These are phyloP conservation scores for Mizuhopecten yessoensis DNA, from an alignment of 1,140 invertebrate genomes.

Conservation along the genomic window DNA sequence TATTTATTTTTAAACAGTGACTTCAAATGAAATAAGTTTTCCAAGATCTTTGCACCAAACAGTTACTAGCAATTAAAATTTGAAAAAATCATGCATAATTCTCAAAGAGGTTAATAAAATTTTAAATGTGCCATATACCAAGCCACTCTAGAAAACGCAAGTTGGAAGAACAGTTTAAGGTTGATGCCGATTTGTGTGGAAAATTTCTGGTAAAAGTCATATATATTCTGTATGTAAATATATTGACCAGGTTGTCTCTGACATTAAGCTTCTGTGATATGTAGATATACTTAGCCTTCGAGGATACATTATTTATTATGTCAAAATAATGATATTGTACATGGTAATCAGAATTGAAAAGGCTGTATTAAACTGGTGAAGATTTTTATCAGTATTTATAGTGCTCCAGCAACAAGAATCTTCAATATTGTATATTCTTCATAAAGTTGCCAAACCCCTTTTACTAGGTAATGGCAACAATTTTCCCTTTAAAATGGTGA, in stretches of 20 bases:
- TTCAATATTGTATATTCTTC: not conserved
- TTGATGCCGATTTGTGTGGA: not conserved
- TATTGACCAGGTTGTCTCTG: not conserved
- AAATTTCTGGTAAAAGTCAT: not conserved
- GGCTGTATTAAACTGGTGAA: not conserved
- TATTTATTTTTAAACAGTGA: not conserved
- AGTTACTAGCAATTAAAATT: not conserved
- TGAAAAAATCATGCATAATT: not conserved
- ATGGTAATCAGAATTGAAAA: not conserved
- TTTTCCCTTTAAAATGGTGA: no score
- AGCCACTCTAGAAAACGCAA: not conserved
- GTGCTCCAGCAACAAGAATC: not conserved
- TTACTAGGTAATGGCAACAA: no score
- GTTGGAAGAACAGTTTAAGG: no score
- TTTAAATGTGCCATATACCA: not conserved
- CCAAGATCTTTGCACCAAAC: no score
- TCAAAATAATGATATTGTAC: not conserved
- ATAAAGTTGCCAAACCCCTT: no score
- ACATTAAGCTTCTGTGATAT: not conserved
- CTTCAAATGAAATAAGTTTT: not conserved
- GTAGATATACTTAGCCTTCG: not conserved
- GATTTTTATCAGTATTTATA: not conserved
- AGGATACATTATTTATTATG: not conserved
- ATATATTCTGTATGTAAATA: not conserved
- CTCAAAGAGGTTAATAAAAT: no score